Evolutionary conservation across 2,113 vertebrate species (phyloP).

Genomic region (Pelecanus crispus): DNA sequence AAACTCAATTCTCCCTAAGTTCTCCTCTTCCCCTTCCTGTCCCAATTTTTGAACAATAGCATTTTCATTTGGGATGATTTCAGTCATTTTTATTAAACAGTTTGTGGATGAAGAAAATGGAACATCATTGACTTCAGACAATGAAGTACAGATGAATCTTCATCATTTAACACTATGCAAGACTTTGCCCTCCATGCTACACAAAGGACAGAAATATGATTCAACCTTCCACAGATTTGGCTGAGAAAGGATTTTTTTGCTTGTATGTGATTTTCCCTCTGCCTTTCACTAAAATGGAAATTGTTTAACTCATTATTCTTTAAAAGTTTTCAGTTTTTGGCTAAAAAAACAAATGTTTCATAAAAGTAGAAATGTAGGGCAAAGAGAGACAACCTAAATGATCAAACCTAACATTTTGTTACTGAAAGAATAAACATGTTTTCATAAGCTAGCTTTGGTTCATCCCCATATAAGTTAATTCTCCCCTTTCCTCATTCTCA

Average conservation of each 20-base stretch:
- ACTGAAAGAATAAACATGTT: neutral
- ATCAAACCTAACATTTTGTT: neutral
- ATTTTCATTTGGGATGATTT: neutral
- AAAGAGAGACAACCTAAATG: neutral
- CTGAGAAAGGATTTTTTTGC: neutral
- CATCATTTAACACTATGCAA: neutral
- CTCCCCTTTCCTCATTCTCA: neutral
- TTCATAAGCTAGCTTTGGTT: neutral
- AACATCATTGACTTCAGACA: neutral
- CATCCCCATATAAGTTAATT: neutral
- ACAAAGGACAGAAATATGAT: neutral
- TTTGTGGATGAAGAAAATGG: neutral
- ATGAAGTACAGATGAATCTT: neutral
- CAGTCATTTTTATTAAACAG: neutral
- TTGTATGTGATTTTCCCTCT: neutral
- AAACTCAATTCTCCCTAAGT: fast-evolving
- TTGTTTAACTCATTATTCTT: neutral
- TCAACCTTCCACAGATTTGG: neutral
- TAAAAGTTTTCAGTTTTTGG: fast-evolving
- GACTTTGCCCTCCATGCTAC: neutral
- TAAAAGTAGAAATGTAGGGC: neutral
- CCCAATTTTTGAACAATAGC: neutral
- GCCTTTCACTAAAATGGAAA: neutral
- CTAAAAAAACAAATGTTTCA: neutral
- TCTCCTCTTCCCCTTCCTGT: neutral